Base-by-base conservation (phyloP, 2,797 vertebrate species). In the Pteropus rufus region DNA sequence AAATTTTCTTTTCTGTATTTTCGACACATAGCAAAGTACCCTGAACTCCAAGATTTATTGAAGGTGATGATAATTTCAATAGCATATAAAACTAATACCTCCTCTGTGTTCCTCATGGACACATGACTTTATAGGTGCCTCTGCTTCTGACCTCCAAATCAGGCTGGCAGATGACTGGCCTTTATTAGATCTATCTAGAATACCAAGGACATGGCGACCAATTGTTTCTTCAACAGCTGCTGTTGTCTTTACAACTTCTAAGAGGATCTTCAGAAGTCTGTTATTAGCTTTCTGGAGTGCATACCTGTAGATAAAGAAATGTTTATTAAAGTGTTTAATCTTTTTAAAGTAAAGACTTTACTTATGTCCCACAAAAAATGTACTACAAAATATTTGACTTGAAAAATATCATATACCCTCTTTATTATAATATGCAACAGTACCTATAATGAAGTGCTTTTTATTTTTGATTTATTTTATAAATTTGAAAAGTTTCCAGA, bases 151-250 rank as follows among this genome's bases (percentile, higher is more conserved):
- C 41, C 98, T 98, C 98, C 98, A 98, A 34, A 97, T 94, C 80
- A 97, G n/a, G 92, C 94, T 96, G 97, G 98, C 98, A 70, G 97
- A 94, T 44, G 96, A 70, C 54, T 98, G 98, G 82, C 80, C 82
- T 89, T 97, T 98, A 52, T 98, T 97, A 93, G 99, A 98, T 24
- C 98, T 97, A 70, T 99, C 99, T 69, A 98, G 97, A 56, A 99
- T 97, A 18, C 98, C 99, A 86, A 99, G 98, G 96, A 99, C 99
- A 96, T 99, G 99, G 26, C 98, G 98, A 46, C 99, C 99, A 91
- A 99, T 99, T 31, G 99, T 99, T 98, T 99, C 99, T 98, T 99
- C 99, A 3, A 99, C 99, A 29, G 99, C 99, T 23, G 98, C 98
- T 0, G 99, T 99, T 12, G 99, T 99, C 98, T 99, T 99, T 94